Evolutionary conservation across 2,797 vertebrate genomes (phyloP).

Genomic region (Serranus cabrilla): DNA sequence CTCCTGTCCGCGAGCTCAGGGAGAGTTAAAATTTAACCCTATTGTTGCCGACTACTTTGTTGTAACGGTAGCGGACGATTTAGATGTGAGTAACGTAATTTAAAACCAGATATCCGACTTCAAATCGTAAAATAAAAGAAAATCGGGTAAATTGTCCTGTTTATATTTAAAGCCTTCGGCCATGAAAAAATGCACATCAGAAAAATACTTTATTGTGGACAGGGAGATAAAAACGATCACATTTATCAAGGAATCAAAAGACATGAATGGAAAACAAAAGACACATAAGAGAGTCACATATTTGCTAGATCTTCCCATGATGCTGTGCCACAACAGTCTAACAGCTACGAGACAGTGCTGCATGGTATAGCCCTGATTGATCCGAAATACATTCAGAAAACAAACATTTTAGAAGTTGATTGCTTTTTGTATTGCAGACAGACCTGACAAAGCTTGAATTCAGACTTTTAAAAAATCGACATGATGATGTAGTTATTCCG

Average conservation of each 20-base stretch:
- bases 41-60: not conserved
- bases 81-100: not conserved
- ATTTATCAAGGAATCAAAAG: not conserved
- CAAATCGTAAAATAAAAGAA: not conserved
- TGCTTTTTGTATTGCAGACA: too few relatives aligned
- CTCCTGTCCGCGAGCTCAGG: slow-evolving; percentile 37
- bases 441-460: too few relatives aligned
- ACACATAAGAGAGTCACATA: too few relatives aligned
- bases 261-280: not conserved
- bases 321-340: too few relatives aligned
- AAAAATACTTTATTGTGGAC: not conserved
- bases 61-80: not conserved
- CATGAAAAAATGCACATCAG: not conserved
- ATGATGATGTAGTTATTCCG: too few relatives aligned
- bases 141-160: not conserved
- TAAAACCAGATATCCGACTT: not conserved
- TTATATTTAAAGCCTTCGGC: not conserved
- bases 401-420: too few relatives aligned
- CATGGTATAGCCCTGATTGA: too few relatives aligned
- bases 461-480: too few relatives aligned
- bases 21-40: slow-evolving; percentile 54
- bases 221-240: not conserved
- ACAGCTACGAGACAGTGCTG: too few relatives aligned
- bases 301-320: too few relatives aligned
- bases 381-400: too few relatives aligned